A percentile compares a stretch with the other conserved stretches of the same genome.
These are phyloP conservation scores for Timandra comae DNA, from an alignment of 2,888 invertebrate genomes.

Conservation along the genomic window DNA sequence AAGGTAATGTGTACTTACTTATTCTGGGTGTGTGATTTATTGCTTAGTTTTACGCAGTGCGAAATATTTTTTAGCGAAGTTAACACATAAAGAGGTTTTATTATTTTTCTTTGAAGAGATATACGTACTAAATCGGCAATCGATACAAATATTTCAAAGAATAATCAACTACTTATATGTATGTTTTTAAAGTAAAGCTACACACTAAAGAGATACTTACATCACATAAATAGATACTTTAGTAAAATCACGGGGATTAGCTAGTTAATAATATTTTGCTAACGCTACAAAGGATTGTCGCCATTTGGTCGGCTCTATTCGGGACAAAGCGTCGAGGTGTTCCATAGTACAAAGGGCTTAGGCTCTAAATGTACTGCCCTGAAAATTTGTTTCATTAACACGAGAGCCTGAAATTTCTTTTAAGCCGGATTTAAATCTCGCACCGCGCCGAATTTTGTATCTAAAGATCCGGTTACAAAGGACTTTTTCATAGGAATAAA, in stretches of 20 bases:
- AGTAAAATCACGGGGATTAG: no score
- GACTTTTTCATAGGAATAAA: conserved; percentile 39
- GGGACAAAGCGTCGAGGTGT: conserved; percentile 48
- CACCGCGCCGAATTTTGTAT: conserved; percentile 44
- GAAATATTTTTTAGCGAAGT: conserved; percentile 8
- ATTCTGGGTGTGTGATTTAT: conserved; percentile 12
- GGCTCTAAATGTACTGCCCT: conserved; percentile 67
- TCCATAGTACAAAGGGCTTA: conserved; percentile 67
- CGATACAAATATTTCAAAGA: background rate
- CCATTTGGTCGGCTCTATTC: conserved; percentile 46
- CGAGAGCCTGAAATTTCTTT: conserved; percentile 59
- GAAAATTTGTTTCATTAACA: conserved; percentile 73
- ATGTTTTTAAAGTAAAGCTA: conserved; percentile 6
- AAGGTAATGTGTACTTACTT: conserved; percentile 7
- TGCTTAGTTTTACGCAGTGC: background rate
- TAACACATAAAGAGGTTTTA: no score
- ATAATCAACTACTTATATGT: background rate
- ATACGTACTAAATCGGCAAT: no score
- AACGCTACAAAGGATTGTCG: conserved; percentile 58
- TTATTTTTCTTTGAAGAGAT: no score
- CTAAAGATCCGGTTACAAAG: conserved; percentile 47
- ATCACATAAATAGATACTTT: no score
- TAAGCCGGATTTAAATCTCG: conserved; percentile 34
- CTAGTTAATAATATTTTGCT: conserved; percentile 69
- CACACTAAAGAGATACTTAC: no score